Evolutionary conservation across 2,888 invertebrate species (phyloP), one percentile per base, ranked within the genome.

Genomic region (Tinea semifulvella): DNA sequence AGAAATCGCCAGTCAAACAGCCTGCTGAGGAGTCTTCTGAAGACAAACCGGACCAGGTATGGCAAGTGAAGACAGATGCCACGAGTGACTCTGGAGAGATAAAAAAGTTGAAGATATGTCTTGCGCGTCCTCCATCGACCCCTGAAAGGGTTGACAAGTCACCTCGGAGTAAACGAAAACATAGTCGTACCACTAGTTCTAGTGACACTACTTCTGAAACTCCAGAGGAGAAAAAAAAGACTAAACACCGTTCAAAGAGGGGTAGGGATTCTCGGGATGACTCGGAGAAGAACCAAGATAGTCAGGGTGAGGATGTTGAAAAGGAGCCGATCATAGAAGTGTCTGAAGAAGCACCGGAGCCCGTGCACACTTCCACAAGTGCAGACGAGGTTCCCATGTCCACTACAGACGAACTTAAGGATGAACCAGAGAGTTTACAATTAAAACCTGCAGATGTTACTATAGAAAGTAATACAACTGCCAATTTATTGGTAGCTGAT

Each of bases 101-200:
- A 55, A 83, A 86, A 54, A 87, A 87, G 60, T 58, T 87, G 19
- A 88, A 87, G 60, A 79, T 88, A 52, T 87, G 85, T 55, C 65
- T 87, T 50, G 84, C 85, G 45, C 80, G 86, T 18, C 84, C 84
- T 1, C 71, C 83, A 0, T 75, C 80, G 8, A 83, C 84, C 7
- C 82, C 84, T 1, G 84, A 84, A 56, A 63, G 80, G 51, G 68
- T 60, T 1, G 83, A 82, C 47, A 74, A 79, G 50, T 82, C 82
- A 5, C 82, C 82, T 19, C 70, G 81, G 8, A 76, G 82, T 50
- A 77, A 75, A 52, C 73, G 80, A 53, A 84, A 84, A 62, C 74
- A 73, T 55, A 71, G 76, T 2, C 67, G 79, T 26, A 77, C 83
- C 8, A 72, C 77, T 6, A 80, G 81, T 53, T 77, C 80, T 5